Percentiles rank a stretch among this genome's conserved stretches.
Evolutionary conservation across 2,888 invertebrate genomes (phyloP).

Genomic region (Drosophila borealis): DNA sequence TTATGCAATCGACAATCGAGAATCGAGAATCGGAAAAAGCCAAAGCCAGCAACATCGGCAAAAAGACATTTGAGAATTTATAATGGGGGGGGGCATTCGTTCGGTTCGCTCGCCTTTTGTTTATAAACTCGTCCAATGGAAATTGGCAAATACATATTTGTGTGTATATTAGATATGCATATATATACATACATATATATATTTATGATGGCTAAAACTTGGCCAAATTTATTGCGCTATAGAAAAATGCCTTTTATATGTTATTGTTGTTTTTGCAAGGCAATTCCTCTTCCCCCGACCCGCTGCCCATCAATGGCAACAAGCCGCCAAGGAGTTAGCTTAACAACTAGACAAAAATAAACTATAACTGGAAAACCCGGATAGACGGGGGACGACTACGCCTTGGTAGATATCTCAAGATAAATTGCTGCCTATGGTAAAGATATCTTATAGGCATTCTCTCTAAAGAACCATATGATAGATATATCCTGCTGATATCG

Average conservation of each 20-base stretch:
- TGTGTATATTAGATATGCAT: neutral
- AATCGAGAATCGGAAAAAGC: constrained; percentile 5
- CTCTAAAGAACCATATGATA: no score
- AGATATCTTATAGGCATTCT: no score
- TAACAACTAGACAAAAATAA: no score
- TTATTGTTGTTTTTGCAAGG: neutral
- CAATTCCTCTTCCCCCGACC: no score
- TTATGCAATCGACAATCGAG: constrained; percentile 16
- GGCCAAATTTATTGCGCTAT: constrained; percentile 36
- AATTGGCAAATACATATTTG: constrained; percentile 19
- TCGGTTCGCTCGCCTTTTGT: constrained; percentile 25
- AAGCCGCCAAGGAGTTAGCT: constrained; percentile 21
- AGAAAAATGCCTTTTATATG: constrained; percentile 13
- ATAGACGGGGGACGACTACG: no score
- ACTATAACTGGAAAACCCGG: neutral
- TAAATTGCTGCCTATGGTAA: no score
- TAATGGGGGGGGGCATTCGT: neutral
- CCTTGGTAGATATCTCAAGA: no score
- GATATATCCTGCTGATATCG: no score
- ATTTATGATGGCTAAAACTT: constrained; percentile 20
- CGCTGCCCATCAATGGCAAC: neutral
- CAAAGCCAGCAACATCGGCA: neutral
- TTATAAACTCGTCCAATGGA: constrained; percentile 36
- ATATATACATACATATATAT: constrained; percentile 1
- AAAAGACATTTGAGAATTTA: constrained; percentile 15